Evolutionary conservation across 2,113 vertebrate species (phyloP).

Genomic region (Erythrocercus mccallii): DNA sequence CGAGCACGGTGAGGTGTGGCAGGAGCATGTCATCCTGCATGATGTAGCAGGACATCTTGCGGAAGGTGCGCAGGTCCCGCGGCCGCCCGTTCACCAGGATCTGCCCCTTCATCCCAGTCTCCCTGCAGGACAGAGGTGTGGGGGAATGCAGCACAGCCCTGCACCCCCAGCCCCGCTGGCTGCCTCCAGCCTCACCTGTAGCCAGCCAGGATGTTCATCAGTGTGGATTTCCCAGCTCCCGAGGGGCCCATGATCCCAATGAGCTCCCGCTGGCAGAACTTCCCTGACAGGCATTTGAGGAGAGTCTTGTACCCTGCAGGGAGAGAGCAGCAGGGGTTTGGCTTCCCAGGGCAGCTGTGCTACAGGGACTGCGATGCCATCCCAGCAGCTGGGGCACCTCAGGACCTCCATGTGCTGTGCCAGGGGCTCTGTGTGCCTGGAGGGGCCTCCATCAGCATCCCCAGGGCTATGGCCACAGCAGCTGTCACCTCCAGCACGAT

Average conservation of each 20-base stretch:
- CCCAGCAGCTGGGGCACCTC: not conserved
- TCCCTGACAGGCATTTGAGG: slow-evolving; percentile 95
- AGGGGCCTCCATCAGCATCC: not conserved
- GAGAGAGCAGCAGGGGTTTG: not conserved
- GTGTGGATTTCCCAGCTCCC: slow-evolving; percentile 92
- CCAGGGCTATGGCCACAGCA: not conserved
- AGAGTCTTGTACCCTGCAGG: slow-evolving; percentile 93
- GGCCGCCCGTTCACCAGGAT: slow-evolving; percentile 90
- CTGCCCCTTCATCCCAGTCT: slow-evolving; percentile 96
- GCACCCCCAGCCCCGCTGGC: not conserved
- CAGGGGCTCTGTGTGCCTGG: not conserved
- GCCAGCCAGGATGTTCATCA: slow-evolving; percentile 98
- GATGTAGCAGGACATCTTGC: slow-evolving; percentile 99
- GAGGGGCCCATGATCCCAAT: slow-evolving; percentile 99
- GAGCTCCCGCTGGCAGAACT: slow-evolving; percentile 91
- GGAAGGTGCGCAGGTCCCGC: slow-evolving; percentile 91
- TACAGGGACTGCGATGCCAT: no score
- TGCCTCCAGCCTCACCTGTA: slow-evolving; percentile 82
- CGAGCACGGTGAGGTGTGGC: slow-evolving; percentile 88
- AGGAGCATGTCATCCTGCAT: slow-evolving; percentile 99
- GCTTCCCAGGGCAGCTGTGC: not conserved
- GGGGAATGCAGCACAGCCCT: not conserved
- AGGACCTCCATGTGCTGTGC: accelerated
- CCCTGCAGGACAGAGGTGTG: slow-evolving; percentile 59
- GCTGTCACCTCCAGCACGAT: not conserved